Evolutionary conservation across 2,888 invertebrate genomes (phyloP).

Genomic region (Gastrophysa polygoni): DNA sequence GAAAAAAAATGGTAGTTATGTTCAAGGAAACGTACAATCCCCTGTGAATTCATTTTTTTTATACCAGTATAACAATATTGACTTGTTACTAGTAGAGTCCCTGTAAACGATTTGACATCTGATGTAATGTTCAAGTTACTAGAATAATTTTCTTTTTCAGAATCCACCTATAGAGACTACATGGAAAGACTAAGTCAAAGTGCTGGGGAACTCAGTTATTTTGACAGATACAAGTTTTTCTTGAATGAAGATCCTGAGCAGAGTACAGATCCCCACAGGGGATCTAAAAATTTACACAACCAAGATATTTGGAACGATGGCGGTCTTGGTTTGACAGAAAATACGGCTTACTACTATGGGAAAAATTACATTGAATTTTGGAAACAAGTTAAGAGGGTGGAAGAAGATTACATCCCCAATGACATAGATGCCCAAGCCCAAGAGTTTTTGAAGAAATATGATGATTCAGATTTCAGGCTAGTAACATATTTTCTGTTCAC

Average conservation of each 20-base stretch:
- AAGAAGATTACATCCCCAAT: slow-evolving; percentile 28
- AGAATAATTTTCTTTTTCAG: too few relatives aligned
- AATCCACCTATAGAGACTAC: slow-evolving; percentile 39
- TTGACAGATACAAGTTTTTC: slow-evolving; percentile 35
- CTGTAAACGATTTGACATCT: too few relatives aligned
- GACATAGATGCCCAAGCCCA: slow-evolving; percentile 46
- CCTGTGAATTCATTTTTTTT: too few relatives aligned
- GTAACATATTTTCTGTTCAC: slow-evolving; percentile 2
- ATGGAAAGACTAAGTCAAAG: slow-evolving; percentile 42
- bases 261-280: not conserved
- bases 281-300: slow-evolving; percentile 6
- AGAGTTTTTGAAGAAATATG: slow-evolving; percentile 50
- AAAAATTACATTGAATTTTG: slow-evolving; percentile 52
- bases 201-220: slow-evolving; percentile 37
- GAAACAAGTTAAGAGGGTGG: slow-evolving; percentile 49
- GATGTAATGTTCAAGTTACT: too few relatives aligned
- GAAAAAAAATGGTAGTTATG: too few relatives aligned
- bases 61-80: too few relatives aligned
- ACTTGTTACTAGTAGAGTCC: too few relatives aligned
- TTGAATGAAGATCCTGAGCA: slow-evolving; percentile 8
- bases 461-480: slow-evolving; percentile 49
- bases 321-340: slow-evolving; percentile 5
- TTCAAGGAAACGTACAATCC: too few relatives aligned
- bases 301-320: slow-evolving; percentile 10
- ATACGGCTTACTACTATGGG: slow-evolving; percentile 48